Base-by-base conservation (phyloP, 2,797 vertebrate species). In the Gallirallus australis region DNA sequence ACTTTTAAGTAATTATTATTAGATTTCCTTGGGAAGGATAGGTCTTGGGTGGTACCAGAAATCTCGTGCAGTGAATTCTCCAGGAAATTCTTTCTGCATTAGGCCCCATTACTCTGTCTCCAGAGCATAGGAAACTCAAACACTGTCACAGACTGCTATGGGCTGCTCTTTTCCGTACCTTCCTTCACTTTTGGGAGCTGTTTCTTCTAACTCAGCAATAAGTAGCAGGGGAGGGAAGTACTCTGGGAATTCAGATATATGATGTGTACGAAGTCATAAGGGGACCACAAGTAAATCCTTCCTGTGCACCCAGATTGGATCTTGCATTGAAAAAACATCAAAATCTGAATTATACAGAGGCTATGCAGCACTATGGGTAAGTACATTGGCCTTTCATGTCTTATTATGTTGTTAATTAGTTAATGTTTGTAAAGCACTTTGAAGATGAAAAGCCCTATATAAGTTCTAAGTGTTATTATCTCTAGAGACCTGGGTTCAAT, bases 361-460 rank as follows among this genome's bases (percentile, higher is more conserved):
- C 91, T 93, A 85, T 68, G 59, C 88, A 87, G 88, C 82, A 66
- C 87, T 92, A 47, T 82, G 96, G 84, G 86, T 96, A 93, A 96
- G 80, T 82, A 95, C 89, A 66, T 79, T 94, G 59, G 79, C 94
- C 91, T 96, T 96, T 97, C 93, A 96, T 94, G 86, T 96, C 96
- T 96, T 96, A 97, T 97, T 97, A 96, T 96, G 96, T 96, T 97
- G 96, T 96, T 97, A 97, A 97, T 97, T 97, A 97, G 95, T 96
- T 97, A 97, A 97, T 97, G 96, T 97, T 97, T 97, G 95, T 96
- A 97, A 97, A 97, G 95, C 95, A 96, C 95, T 97, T 97, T 94
- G 96, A 97, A 97, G 96, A 97, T 96, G 86, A 97, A 97, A 97
- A 97, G 96, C 95, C 93, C 79, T 90, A 60, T 97, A 94, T 97